Base-by-base conservation (phyloP, 1,140 invertebrate species). In the Drosophila pectinifera region DNA sequence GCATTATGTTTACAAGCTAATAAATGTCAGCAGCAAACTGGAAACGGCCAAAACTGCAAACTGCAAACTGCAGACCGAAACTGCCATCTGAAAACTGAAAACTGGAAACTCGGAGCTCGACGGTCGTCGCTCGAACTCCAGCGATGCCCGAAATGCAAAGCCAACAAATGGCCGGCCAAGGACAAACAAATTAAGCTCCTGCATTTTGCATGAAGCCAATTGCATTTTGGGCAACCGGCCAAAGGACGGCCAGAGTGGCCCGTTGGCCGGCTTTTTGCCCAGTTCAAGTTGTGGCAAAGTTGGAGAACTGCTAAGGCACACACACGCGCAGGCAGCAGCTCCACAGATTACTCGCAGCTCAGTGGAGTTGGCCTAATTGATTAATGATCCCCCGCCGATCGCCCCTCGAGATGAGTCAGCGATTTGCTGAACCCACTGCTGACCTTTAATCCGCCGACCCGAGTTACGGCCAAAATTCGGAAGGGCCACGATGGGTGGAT, bases 1-100 rank as follows among this genome's bases (percentile, higher is more conserved):
- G 55, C 57, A 83, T 72, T 64, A 73, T 80, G 67, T 80, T 86
- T 70, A 78, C 67, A 86, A 81, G 68, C 68, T 77, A 81, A 86
- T 78, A 86, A 75, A 82, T 76, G 74, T 68, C 74, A 73, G 49
- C 79, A 67, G 43, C 54, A 67, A 64, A 53, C 36, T 53, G 64
- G 20, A 36, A 53, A 34, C 36, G 49, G 58, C 26, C 28, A 58
- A 22, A 69, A 39, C 38, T 28, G 41, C n/a, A 62, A 72, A 49
- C 26, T 57, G 46, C 54, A 20, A 65, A 56, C 45, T 54, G 48
- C 28, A 10, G 28, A 31, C 22, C 22, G 62, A 42, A 59, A 73
- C 48, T 51, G 58, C 24, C 8, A 31, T 10, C 28, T 10, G 22
- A 22, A 22, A 53, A 77, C 49, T 36, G 31, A 14, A 36, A 36